phyloP scores from a whole-genome alignment of 2,888 invertebrate genomes.

The Athripsodes cinereus region DNA sequence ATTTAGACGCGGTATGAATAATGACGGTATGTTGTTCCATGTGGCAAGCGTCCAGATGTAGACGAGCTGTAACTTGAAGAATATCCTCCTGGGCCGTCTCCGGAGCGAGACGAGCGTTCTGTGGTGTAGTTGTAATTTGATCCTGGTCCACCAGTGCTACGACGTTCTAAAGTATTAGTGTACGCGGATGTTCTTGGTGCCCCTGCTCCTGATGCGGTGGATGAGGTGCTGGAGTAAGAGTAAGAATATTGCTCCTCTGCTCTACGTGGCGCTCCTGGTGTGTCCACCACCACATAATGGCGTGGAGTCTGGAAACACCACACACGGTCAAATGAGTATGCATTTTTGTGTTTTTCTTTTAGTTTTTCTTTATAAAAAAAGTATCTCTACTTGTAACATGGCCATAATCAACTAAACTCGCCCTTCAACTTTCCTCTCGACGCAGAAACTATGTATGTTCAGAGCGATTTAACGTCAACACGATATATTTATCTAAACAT shows the following conservation, averaged over 20 bases:
- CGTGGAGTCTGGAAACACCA: constrained; percentile 70
- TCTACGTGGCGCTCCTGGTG: constrained; percentile 59
- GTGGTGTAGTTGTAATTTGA: constrained; percentile 68
- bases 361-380: not conserved
- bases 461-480: too few relatives aligned
- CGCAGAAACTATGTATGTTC: too few relatives aligned
- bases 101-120: constrained; percentile 65
- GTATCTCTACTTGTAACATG: too few relatives aligned
- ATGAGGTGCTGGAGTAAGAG: constrained; percentile 65
- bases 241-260: constrained; percentile 83
- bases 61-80: constrained; percentile 70
- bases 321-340: constrained; percentile 2
- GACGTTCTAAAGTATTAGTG: constrained; percentile 62
- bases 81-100: constrained; percentile 71
- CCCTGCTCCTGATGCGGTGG: constrained; percentile 50
- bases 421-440: too few relatives aligned
- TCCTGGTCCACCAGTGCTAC: constrained; percentile 61
- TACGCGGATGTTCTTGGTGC: constrained; percentile 58
- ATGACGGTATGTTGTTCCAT: constrained; percentile 77
- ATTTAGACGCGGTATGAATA: constrained; percentile 80
- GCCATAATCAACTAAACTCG: too few relatives aligned
- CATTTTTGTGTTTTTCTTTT: too few relatives aligned
- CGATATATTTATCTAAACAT: too few relatives aligned
- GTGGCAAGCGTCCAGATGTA: constrained; percentile 73
- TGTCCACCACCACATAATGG: constrained; percentile 79